phyloP scores from a whole-genome alignment of 2,113 vertebrate species.

The Chiloscyllium plagiosum region DNA sequence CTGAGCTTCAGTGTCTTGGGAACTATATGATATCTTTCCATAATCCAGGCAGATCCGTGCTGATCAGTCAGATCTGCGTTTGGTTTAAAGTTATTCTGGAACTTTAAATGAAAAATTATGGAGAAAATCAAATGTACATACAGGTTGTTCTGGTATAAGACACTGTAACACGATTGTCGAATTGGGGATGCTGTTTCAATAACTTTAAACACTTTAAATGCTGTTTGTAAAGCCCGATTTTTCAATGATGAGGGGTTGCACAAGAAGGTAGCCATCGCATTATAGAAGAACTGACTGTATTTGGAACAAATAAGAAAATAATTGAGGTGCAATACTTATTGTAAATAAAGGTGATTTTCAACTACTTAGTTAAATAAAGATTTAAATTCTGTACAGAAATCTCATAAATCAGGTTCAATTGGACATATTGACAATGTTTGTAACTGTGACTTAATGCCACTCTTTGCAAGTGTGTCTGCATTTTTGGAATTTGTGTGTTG shows the following conservation, averaged over 20 bases:
- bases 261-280: too few relatives aligned
- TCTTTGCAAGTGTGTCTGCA: neutral
- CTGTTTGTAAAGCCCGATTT: too few relatives aligned
- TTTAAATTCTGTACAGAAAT: neutral
- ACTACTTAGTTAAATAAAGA: too few relatives aligned
- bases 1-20: neutral
- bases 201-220: too few relatives aligned
- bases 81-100: neutral
- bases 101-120: neutral
- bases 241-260: too few relatives aligned
- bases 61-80: neutral
- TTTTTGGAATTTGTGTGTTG: neutral
- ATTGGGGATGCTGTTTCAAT: too few relatives aligned
- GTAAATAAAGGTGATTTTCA: too few relatives aligned
- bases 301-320: neutral
- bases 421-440: neutral
- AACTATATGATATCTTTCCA: neutral
- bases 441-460: neutral
- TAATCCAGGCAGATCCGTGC: neutral
- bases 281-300: too few relatives aligned
- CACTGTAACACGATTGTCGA: too few relatives aligned
- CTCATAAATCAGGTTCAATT: neutral
- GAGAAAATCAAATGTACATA: too few relatives aligned
- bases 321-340: too few relatives aligned
- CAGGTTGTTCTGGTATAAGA: too few relatives aligned